A percentile compares a stretch with the other conserved stretches of the same genome.
Evolutionary conservation across 2,113 vertebrate genomes (phyloP).

Genomic region (Cyanoderma ruficeps): DNA sequence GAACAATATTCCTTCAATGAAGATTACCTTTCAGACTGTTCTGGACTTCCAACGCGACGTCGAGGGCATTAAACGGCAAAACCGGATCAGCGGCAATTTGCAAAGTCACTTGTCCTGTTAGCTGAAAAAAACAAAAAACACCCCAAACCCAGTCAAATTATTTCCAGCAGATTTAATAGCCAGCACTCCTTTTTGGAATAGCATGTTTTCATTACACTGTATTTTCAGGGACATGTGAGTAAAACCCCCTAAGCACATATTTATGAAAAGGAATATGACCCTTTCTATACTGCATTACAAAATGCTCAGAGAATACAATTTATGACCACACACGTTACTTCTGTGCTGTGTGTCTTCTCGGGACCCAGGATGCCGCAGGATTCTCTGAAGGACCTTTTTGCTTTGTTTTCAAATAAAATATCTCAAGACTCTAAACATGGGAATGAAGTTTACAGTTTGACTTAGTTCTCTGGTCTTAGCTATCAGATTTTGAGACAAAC

Average conservation of each 20-base stretch:
- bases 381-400: background rate
- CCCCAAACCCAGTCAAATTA: background rate
- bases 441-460: background rate
- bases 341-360: background rate
- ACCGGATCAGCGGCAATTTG: constrained; percentile 86
- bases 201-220: background rate
- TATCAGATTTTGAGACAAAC: background rate
- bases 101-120: constrained; percentile 89
- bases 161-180: background rate
- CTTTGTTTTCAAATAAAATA: background rate
- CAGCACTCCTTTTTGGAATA: background rate
- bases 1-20: constrained; percentile 10
- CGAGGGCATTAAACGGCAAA: constrained; percentile 90
- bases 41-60: constrained; percentile 90
- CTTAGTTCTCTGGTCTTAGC: background rate
- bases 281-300: background rate
- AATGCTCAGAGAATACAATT: background rate
- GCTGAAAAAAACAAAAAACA: constrained; percentile 78
- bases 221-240: background rate
- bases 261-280: background rate
- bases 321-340: background rate
- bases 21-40: constrained; percentile 91
- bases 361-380: background rate
- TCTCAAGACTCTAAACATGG: background rate
- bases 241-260: background rate